Evolutionary conservation across 2,797 vertebrate genomes (phyloP).

Genomic region (Malurus splendens): DNA sequence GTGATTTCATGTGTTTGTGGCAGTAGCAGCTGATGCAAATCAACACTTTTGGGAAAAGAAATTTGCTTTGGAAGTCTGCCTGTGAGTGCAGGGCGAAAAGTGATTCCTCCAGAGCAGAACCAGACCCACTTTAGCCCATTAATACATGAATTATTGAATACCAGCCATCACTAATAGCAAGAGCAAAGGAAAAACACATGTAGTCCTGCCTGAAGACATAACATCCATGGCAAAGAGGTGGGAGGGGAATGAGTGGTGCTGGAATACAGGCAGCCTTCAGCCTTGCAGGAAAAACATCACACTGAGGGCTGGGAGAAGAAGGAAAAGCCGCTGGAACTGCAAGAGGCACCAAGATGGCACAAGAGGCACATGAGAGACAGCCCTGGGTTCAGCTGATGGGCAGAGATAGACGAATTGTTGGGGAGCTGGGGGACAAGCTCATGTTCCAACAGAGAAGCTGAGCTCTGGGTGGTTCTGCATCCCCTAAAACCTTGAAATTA

Average conservation of each 20-base stretch:
- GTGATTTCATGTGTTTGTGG: neutral
- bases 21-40: neutral
- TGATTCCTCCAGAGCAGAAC: neutral
- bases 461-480: neutral
- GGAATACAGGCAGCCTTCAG: neutral
- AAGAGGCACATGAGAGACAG: neutral
- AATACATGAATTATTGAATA: neutral
- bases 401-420: neutral
- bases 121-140: neutral
- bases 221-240: neutral
- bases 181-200: neutral
- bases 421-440: neutral
- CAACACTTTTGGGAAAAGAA: neutral
- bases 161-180: neutral
- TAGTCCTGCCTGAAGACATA: neutral
- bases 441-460: rapidly evolving
- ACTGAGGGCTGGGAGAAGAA: neutral
- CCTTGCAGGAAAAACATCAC: neutral
- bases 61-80: neutral
- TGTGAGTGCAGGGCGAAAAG: neutral
- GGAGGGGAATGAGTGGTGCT: neutral
- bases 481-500: neutral
- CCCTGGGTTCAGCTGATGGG: neutral
- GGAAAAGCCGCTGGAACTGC: neutral
- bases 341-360: neutral